phyloP scores from a whole-genome alignment of 2,888 invertebrate species.

The Clivina fossor region DNA sequence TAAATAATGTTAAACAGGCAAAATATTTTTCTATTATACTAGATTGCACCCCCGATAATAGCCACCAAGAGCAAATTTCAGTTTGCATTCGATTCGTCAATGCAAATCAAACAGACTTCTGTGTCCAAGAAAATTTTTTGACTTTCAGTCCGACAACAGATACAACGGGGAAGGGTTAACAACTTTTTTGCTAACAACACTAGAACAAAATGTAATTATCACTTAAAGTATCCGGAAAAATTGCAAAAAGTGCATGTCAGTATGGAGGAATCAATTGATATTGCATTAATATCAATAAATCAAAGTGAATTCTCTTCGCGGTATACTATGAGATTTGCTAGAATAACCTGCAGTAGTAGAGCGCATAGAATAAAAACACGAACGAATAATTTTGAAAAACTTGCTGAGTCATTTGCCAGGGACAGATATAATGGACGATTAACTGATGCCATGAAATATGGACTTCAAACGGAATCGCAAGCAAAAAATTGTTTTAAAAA shows the following conservation, averaged over 20 bases:
- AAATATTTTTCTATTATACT: no score
- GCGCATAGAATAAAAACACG: conserved; percentile 33
- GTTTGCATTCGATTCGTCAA: no score
- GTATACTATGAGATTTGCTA: conserved; percentile 22
- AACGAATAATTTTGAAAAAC: conserved; percentile 8
- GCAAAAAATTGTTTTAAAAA: conserved; percentile 14
- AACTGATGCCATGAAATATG: conserved; percentile 26
- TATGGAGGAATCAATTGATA: conserved; percentile 24
- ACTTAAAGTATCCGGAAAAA: no score
- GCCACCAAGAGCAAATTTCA: no score
- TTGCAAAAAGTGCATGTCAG: conserved; percentile 10
- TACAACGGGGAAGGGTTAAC: no score
- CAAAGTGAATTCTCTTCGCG: conserved; percentile 28
- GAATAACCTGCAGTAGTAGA: conserved; percentile 31
- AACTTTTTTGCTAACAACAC: no score
- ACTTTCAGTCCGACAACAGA: no score
- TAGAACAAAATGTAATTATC: no score
- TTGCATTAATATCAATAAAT: conserved; percentile 22
- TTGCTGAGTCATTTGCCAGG: conserved; percentile 25
- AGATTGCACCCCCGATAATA: no score
- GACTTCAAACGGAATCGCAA: conserved; percentile 11
- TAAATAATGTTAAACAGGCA: no score
- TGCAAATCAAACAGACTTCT: no score
- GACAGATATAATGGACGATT: conserved; percentile 20
- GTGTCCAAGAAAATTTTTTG: no score